A percentile compares a stretch with the other conserved stretches of the same genome.
Evolutionary conservation across 2,888 invertebrate species (phyloP).

Genomic region (Lamellibrachia satsuma): DNA sequence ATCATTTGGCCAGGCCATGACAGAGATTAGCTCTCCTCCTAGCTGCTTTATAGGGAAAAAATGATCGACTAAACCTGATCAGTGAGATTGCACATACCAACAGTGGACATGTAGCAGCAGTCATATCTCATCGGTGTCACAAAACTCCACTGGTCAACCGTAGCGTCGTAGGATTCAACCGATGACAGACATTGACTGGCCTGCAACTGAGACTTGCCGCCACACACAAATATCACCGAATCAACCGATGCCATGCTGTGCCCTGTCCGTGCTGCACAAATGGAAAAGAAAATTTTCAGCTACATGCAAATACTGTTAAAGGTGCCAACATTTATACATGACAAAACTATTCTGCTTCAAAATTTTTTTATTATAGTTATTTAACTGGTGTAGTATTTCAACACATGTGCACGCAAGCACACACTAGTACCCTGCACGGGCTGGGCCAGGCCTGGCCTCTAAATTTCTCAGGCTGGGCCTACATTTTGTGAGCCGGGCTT

Average conservation of each 20-base stretch:
- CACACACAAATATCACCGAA: constrained; percentile 34
- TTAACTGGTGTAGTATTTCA: neutral
- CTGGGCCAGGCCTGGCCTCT: too few species aligned
- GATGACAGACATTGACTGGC: constrained; percentile 33
- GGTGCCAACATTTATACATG: neutral
- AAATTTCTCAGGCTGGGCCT: too few species aligned
- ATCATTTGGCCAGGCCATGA: too few species aligned
- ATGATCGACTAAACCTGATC: too few species aligned
- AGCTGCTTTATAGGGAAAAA: too few species aligned
- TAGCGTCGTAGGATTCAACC: constrained; percentile 31
- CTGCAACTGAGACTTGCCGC: constrained; percentile 30
- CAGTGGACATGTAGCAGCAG: constrained; percentile 33
- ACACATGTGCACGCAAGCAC: neutral
- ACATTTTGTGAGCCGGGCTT: too few species aligned
- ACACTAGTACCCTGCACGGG: too few species aligned
- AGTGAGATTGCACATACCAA: constrained; percentile 27
- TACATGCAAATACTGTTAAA: neutral
- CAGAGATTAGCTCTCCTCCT: too few species aligned
- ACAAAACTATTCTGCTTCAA: neutral
- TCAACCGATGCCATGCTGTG: constrained; percentile 33
- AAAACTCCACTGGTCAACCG: constrained; percentile 34
- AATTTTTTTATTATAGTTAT: neutral
- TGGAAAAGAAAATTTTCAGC: neutral
- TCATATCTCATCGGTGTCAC: constrained; percentile 39
- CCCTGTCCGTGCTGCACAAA: constrained; percentile 30